Evolutionary conservation across 1,140 invertebrate species (phyloP).

Genomic region (Bombus sylvicola): DNA sequence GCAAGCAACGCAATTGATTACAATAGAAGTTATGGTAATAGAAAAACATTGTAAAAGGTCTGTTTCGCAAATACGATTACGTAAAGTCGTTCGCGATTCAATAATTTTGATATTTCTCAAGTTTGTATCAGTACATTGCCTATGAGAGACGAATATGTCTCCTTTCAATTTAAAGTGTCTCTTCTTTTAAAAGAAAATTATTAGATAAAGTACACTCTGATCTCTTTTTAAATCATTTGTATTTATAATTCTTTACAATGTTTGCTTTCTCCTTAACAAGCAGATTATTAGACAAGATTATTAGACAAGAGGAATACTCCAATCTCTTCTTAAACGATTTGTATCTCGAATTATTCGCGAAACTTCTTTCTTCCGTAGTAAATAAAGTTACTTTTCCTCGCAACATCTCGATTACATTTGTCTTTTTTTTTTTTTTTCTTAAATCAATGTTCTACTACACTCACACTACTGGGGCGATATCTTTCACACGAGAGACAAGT

Average conservation of each 20-base stretch:
- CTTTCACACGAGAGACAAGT: neutral
- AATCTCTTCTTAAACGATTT: too few species aligned
- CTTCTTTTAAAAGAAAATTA: neutral
- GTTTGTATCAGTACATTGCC: too few species aligned
- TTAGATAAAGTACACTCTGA: too few species aligned
- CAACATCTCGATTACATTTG: neutral
- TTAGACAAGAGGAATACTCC: too few species aligned
- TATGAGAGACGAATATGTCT: neutral
- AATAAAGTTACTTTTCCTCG: neutral
- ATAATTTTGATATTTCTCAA: too few species aligned
- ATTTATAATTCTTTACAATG: too few species aligned
- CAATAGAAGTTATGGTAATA: neutral
- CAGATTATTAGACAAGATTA: too few species aligned
- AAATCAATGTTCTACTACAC: too few species aligned
- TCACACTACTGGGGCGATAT: neutral
- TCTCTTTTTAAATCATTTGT: too few species aligned
- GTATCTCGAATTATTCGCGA: neutral
- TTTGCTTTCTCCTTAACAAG: too few species aligned
- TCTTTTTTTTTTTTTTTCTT: too few species aligned
- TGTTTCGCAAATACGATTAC: neutral
- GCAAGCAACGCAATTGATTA: neutral
- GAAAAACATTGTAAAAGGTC: neutral
- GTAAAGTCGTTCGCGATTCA: neutral
- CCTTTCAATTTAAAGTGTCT: neutral
- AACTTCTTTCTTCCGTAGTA: neutral